Evolutionary conservation across 2,888 invertebrate genomes (phyloP).

Genomic region (Melikaiella ostensackeni): DNA sequence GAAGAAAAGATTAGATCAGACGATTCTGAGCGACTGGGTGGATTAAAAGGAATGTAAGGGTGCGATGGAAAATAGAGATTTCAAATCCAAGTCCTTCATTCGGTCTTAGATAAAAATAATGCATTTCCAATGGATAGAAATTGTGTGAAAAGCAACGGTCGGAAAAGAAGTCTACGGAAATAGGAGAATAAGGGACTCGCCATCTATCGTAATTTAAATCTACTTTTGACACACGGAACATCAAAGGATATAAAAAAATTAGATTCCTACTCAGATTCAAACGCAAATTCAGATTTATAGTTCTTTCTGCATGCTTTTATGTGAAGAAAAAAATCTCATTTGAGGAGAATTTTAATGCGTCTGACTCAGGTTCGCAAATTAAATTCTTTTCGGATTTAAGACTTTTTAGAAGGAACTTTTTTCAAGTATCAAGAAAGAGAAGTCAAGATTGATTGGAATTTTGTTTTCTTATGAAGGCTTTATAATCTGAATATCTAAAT

Average conservation of each 20-base stretch:
- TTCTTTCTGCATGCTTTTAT: neutral
- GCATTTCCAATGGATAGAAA: conserved; percentile 34
- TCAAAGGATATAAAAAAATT: conserved; percentile 22
- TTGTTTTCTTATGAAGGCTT: no score
- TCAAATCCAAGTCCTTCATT: conserved; percentile 18
- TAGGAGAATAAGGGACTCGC: conserved; percentile 13
- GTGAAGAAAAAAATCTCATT: no score
- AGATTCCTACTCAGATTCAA: conserved; percentile 3
- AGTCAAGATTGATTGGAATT: no score
- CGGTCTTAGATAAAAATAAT: conserved; percentile 27
- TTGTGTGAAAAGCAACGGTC: neutral
- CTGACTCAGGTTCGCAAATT: no score
- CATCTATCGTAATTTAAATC: conserved; percentile 32
- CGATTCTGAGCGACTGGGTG: conserved; percentile 30
- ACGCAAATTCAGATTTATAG: neutral
- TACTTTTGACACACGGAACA: conserved; percentile 13
- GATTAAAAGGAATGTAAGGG: conserved; percentile 34
- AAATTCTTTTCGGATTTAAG: no score
- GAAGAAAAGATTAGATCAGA: conserved; percentile 36
- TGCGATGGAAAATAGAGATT: conserved; percentile 32
- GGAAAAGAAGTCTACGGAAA: conserved; percentile 16
- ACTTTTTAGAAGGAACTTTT: no score
- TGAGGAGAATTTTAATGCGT: no score
- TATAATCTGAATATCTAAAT: no score
- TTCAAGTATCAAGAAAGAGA: no score